phyloP scores from a whole-genome alignment of 2,113 vertebrate species.

The Chinchilla lanigera region DNA sequence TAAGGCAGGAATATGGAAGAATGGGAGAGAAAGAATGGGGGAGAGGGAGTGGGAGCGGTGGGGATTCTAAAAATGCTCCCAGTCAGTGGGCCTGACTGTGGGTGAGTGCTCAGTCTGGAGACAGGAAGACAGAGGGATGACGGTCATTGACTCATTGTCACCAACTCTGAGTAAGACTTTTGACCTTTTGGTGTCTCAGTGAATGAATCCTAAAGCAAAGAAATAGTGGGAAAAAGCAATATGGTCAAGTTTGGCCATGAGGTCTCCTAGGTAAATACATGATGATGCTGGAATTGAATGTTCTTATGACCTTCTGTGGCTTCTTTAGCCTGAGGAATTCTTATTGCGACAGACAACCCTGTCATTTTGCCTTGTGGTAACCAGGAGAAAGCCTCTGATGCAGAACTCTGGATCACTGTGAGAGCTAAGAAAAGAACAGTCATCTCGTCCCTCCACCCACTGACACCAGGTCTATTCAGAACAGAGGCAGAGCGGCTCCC shows the following conservation, averaged over 20 bases:
- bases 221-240: constrained; percentile 64
- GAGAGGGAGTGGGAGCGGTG: neutral
- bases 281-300: constrained; percentile 1
- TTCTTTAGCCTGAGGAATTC: constrained; percentile 40
- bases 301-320: constrained; percentile 32
- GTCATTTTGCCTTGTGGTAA: constrained; percentile 70
- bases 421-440: constrained; percentile 61
- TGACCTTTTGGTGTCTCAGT: constrained; percentile 83
- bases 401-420: constrained; percentile 32
- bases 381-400: constrained; percentile 46
- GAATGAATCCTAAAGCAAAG: constrained; percentile 81
- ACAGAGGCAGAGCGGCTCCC: neutral
- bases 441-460: neutral
- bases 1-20: neutral
- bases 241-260: neutral
- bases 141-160: constrained; percentile 82
- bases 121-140: constrained; percentile 58
- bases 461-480: neutral
- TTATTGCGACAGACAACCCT: constrained; percentile 45
- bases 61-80: constrained; percentile 21
- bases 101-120: constrained; percentile 67
- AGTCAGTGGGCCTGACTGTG: constrained; percentile 67
- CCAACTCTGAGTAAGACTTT: constrained; percentile 80
- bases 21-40: neutral
- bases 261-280: constrained; percentile 62